Percentiles rank a stretch among this genome's conserved stretches.
Conservation (phyloP, 2,888 invertebrate genomes). For the Drosophila mayaguana region DNA sequence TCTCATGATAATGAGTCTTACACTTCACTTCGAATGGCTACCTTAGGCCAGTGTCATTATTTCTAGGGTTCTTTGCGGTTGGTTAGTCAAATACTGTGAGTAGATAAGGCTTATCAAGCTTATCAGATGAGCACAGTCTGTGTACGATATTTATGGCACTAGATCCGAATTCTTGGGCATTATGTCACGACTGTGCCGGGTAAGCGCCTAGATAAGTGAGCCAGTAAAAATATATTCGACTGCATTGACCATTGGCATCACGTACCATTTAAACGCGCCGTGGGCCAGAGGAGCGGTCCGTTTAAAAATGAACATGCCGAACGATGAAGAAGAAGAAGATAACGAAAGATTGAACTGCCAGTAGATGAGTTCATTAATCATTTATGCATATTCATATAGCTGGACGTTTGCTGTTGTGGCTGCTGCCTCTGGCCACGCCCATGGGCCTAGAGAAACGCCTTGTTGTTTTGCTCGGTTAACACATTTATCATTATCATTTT, state of each 20-base stretch:
- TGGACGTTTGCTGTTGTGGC: constrained; percentile 14
- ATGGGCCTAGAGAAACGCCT: constrained; percentile 9
- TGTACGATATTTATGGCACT: constrained; percentile 49
- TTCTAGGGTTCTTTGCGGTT: neutral
- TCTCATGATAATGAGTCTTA: too few relatives aligned
- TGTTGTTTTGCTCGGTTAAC: constrained; percentile 18
- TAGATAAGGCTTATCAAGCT: constrained; percentile 50
- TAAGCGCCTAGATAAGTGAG: constrained; percentile 19
- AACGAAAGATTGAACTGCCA: constrained; percentile 6
- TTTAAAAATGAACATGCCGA: constrained; percentile 13
- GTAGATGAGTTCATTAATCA: constrained; percentile 67
- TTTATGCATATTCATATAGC: constrained; percentile 70
- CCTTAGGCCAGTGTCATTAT: constrained; percentile 20
- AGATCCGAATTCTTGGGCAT: constrained; percentile 64
- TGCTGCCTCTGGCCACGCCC: constrained; percentile 23
- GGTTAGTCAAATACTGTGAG: constrained; percentile 14
- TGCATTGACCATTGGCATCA: constrained; percentile 19
- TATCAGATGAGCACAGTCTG: constrained; percentile 53
- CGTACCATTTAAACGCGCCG: constrained; percentile 15
- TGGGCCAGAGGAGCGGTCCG: constrained; percentile 26
- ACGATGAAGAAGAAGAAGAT: neutral
- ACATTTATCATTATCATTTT: constrained; percentile 77
- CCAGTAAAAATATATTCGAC: neutral
- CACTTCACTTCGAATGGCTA: too few relatives aligned
- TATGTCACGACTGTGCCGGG: constrained; percentile 47